phyloP scores from a whole-genome alignment of 2,113 vertebrate genomes.

The Chionodraco myersi region DNA sequence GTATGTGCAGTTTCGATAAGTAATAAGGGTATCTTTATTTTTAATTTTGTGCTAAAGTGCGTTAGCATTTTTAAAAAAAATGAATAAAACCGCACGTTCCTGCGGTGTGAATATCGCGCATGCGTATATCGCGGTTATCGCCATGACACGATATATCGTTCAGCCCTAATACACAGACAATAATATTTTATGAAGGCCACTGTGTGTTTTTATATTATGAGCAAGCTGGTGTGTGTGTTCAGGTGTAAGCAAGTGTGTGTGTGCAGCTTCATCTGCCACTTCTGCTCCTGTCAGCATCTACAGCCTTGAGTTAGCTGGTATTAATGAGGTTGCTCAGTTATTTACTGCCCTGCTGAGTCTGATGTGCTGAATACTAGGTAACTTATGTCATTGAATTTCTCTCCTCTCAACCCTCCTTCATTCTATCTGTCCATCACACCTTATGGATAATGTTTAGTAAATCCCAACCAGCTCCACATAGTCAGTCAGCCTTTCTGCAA shows the following conservation, averaged over 20 bases:
- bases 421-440: not conserved
- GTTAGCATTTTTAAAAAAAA: too few species aligned
- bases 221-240: not conserved
- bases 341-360: constrained; percentile 42
- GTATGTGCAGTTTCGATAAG: too few species aligned
- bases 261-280: not conserved
- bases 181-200: not conserved
- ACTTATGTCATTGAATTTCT: constrained; percentile 43
- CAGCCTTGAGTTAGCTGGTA: constrained; percentile 17
- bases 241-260: not conserved
- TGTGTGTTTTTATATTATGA: not conserved
- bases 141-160: too few species aligned
- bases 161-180: too few species aligned
- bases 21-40: too few species aligned
- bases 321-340: constrained; percentile 37
- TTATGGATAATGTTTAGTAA: constrained; percentile 43
- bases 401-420: constrained; percentile 21
- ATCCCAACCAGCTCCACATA: constrained; percentile 4
- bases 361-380: constrained; percentile 31
- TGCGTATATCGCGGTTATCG: too few species aligned
- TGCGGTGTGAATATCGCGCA: too few species aligned
- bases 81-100: too few species aligned
- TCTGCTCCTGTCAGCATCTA: constrained; percentile 27
- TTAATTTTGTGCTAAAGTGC: too few species aligned
- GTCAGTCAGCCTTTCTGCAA: constrained; percentile 34